Evolutionary conservation across 2,113 vertebrate species (phyloP).

Genomic region (Haplochromis vanheusdeni): DNA sequence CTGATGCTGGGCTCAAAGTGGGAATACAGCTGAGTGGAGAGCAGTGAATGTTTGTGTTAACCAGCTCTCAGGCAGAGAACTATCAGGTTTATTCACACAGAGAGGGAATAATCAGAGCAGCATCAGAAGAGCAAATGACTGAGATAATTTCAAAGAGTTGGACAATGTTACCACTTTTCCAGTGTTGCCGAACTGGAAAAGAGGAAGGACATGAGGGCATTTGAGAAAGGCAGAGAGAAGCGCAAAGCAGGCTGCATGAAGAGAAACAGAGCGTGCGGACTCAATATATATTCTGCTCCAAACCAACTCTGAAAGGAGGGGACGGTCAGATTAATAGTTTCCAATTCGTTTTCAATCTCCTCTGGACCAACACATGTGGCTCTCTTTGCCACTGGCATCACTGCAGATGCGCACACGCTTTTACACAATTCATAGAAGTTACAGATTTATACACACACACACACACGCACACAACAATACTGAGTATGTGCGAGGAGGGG

Average conservation of each 20-base stretch:
- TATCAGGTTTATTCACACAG: neutral
- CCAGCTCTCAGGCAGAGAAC: neutral
- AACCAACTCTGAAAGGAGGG: slow-evolving; percentile 18
- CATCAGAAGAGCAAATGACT: neutral
- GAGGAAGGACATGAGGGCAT: too few relatives aligned
- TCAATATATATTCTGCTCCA: slow-evolving; percentile 15
- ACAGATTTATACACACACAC: neutral
- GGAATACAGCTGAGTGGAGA: neutral
- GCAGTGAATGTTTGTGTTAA: neutral
- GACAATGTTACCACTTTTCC: neutral
- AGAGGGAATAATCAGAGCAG: neutral
- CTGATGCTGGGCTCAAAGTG: neutral
- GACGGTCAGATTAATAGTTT: slow-evolving; percentile 50
- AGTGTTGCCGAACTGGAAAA: neutral
- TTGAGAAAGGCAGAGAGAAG: neutral
- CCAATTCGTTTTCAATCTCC: slow-evolving; percentile 49
- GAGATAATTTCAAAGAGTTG: neutral
- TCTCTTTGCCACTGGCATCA: neutral
- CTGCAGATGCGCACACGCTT: neutral
- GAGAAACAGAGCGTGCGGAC: neutral
- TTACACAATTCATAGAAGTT: neutral
- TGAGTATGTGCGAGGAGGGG: neutral
- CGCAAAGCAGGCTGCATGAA: neutral
- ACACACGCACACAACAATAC: neutral
- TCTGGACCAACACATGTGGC: slow-evolving; percentile 45